Percentiles rank a stretch among this genome's conserved stretches.
phyloP scores from a whole-genome alignment of 2,888 invertebrate species.

The Psococerastis gibbosa region DNA sequence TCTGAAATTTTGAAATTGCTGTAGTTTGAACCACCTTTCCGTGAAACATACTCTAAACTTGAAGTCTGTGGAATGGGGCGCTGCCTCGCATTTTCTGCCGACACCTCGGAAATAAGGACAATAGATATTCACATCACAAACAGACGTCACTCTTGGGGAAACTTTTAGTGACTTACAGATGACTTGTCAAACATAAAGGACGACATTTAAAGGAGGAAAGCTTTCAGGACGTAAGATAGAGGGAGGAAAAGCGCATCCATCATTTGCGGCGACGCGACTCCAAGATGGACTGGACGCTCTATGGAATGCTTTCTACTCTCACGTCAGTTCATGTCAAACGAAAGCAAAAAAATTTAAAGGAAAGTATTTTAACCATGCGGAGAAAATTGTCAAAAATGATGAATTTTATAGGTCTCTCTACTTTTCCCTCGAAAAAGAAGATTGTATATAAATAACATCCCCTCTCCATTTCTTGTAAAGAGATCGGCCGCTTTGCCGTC shows the following conservation, averaged over 20 bases:
- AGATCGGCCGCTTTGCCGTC: neutral
- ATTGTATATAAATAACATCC: neutral
- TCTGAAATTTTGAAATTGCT: too few species aligned
- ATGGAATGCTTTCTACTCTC: neutral
- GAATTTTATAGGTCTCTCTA: neutral
- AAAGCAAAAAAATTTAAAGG: neutral
- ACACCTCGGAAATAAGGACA: too few species aligned
- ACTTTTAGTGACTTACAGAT: neutral
- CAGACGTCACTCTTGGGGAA: neutral
- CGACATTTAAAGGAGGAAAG: too few species aligned
- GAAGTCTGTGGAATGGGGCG: too few species aligned
- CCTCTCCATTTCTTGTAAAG: too few species aligned
- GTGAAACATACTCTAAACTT: too few species aligned
- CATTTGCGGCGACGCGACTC: neutral
- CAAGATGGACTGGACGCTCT: neutral
- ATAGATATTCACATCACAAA: neutral
- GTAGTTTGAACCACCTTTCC: too few species aligned
- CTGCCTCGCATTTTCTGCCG: too few species aligned
- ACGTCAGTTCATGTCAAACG: neutral
- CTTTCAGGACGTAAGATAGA: too few species aligned
- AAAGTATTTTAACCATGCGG: neutral
- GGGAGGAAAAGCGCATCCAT: neutral
- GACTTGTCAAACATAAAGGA: neutral
- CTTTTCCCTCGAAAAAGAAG: neutral
- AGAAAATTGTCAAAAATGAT: neutral